Evolutionary conservation across 2,888 invertebrate genomes (phyloP).

Genomic region (Synanthedon myopaeformis): DNA sequence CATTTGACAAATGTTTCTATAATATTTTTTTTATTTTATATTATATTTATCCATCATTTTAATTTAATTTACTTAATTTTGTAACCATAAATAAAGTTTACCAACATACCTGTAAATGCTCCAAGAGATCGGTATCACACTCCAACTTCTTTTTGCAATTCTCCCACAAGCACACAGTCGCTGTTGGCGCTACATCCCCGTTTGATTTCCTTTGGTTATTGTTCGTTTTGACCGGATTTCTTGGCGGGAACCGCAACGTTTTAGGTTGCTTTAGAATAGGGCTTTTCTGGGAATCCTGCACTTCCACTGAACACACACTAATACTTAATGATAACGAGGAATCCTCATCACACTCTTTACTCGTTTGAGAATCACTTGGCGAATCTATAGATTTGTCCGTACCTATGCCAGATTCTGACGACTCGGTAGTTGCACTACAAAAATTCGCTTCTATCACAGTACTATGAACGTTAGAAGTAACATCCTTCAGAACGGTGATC

Average conservation of each 20-base stretch:
- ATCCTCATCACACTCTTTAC: constrained; percentile 64
- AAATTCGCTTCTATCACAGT: constrained; percentile 58
- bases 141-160: constrained; percentile 84
- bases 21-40: background rate
- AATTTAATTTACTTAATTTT: background rate
- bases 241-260: constrained; percentile 83
- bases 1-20: no score
- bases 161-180: constrained; percentile 82
- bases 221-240: constrained; percentile 43
- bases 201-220: constrained; percentile 44
- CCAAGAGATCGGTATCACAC: constrained; percentile 83
- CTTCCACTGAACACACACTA: constrained; percentile 50
- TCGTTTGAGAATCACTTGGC: constrained; percentile 56
- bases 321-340: constrained; percentile 55
- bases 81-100: background rate
- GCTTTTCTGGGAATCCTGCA: constrained; percentile 69
- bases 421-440: constrained; percentile 50
- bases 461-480: constrained; percentile 55
- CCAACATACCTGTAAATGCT: constrained; percentile 82
- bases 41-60: background rate
- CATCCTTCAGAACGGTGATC: constrained; percentile 59
- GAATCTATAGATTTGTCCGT: constrained; percentile 64
- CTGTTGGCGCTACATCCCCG: constrained; percentile 57
- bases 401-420: constrained; percentile 58
- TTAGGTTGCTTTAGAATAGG: constrained; percentile 85